Conservation (phyloP, 2,113 vertebrate species). For the Mustelus asterias region DNA sequence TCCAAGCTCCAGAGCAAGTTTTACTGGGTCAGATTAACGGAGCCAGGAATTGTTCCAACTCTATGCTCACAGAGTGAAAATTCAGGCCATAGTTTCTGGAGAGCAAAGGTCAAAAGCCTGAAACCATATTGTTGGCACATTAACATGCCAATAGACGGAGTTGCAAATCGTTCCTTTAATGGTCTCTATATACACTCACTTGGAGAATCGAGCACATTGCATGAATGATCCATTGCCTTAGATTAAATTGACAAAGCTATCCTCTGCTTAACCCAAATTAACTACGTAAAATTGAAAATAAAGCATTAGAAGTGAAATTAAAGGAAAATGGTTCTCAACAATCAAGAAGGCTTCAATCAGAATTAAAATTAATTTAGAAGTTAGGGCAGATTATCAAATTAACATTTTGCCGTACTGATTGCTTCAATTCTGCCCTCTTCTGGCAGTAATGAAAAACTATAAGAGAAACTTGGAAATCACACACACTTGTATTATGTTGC, state of each 20-base stretch:
- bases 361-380: not conserved
- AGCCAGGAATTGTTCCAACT: too few relatives aligned
- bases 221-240: not conserved
- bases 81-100: not conserved
- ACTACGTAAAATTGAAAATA: not conserved
- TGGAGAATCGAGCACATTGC: not conserved
- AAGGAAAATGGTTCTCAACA: not conserved
- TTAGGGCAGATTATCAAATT: not conserved
- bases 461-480: not conserved
- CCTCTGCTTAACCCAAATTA: not conserved
- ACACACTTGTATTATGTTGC: not conserved
- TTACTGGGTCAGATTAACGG: too few relatives aligned
- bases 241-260: not conserved
- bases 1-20: too few relatives aligned
- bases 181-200: not conserved
- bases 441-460: not conserved
- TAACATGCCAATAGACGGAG: not conserved
- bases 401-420: not conserved
- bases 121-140: not conserved
- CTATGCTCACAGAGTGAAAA: not conserved
- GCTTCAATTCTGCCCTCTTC: conserved; percentile 15
- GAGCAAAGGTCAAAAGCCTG: not conserved
- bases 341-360: not conserved
- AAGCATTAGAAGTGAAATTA: not conserved
- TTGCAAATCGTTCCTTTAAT: not conserved